Evolutionary conservation across 2,888 invertebrate genomes (phyloP).

Genomic region (Stegophylla sp.): DNA sequence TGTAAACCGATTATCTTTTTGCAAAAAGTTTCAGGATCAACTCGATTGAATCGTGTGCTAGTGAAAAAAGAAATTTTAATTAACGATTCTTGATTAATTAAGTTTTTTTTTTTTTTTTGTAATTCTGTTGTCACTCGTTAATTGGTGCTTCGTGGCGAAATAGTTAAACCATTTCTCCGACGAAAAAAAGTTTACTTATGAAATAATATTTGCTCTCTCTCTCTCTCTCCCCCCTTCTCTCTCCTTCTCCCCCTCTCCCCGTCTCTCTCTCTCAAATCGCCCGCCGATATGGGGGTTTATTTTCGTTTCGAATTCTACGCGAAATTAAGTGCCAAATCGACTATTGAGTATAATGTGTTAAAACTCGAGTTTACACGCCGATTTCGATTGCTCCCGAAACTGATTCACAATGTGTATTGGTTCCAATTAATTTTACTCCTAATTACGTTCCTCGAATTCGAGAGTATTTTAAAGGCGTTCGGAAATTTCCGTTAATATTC

Average conservation of each 20-base stretch:
- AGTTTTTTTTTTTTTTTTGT: neutral
- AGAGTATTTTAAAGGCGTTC: too few species aligned
- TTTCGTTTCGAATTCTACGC: neutral
- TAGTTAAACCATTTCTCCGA: neutral
- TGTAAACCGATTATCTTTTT: conserved; percentile 13
- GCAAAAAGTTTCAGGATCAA: neutral
- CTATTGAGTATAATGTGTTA: neutral
- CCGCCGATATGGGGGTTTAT: too few species aligned
- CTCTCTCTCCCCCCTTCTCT: neutral
- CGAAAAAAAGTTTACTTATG: neutral
- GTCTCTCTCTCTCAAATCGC: too few species aligned
- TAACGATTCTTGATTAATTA: neutral
- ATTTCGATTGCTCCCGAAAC: too few species aligned
- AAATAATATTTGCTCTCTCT: neutral
- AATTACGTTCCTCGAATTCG: too few species aligned
- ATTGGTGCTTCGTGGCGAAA: neutral
- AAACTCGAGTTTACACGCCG: neutral
- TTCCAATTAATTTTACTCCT: too few species aligned
- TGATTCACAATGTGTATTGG: too few species aligned
- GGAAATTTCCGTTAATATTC: too few species aligned
- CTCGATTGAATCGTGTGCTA: neutral
- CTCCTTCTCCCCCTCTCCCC: neutral
- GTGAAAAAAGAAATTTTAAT: neutral
- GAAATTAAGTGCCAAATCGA: too few species aligned
- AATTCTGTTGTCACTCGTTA: neutral